Base-by-base conservation (phyloP, 2,888 invertebrate genomes). In the Erebia ligea region DNA sequence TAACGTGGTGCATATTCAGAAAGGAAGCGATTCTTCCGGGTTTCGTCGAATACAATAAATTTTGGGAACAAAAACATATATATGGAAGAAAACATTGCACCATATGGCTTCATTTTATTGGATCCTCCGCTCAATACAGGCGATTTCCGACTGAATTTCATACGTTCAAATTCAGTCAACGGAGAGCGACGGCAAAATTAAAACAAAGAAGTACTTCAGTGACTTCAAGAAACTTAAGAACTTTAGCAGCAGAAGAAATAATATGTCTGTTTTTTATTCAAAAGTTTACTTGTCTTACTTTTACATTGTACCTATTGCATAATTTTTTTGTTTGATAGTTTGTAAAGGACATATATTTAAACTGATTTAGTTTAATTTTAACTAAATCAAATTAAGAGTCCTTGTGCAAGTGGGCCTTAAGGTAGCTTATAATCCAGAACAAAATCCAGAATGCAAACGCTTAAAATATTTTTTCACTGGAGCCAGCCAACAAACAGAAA, bases 21-120 rank as follows among this genome's bases (percentile, higher is more conserved):
- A 52, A 25, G 19, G 34, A n/a, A 34, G 15, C 13, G n/a, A 15
- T 40, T 45, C 45, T 45, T 45, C 5, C 58, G 17, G 61, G 5
- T 61, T 19, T 10, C 17, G 21, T 11, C 19, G 21, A 59, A 34
- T 42, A 42, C 10, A 42, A 57, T 21, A 70, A 42, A 57, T 50
- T 48, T 57, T 57, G 52, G 40, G 21, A 21, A 67, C 64, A 71
- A 71, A 65, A 66, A 58, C 64, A 66, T 54, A 52, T 40, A 66
- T 54, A 52, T 40, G 54, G 64, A 59, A 68, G 64, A 71, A 73
- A 70, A 72, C 68, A 58, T 62, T 71, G 71, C 69, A 73, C 80
- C 83, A 84, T 83, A 78, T 80, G 81, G 79, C 76, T 77, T 80
- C 81, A 80, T 82, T 85, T 84, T 86, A 86, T 85, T 86, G 82